Conservation (phyloP, 2,797 vertebrate species). For the Poecilia picta region DNA sequence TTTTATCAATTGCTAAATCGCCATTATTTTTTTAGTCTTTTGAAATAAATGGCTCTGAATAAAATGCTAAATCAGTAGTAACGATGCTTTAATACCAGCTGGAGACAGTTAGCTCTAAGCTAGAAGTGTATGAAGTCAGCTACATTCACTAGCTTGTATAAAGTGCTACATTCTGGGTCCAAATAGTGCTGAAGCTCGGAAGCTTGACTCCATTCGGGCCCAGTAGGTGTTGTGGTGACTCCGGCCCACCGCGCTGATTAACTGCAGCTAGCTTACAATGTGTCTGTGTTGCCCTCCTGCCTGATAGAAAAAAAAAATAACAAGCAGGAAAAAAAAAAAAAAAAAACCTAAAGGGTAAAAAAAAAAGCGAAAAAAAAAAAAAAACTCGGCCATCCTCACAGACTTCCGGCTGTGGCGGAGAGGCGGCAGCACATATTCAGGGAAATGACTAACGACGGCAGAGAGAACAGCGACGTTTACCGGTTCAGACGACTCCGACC, state of each 20-base stretch:
- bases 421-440: slow-evolving; percentile 68
- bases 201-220: slow-evolving; percentile 66
- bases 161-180: slow-evolving; percentile 2
- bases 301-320: slow-evolving; percentile 65
- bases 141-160: background rate
- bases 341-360: slow-evolving; percentile 45
- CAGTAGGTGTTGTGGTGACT: slow-evolving; percentile 49
- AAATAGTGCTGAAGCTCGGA: slow-evolving; percentile 35
- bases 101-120: slow-evolving; percentile 8
- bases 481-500: slow-evolving; percentile 61
- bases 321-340: slow-evolving; percentile 45
- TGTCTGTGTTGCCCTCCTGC: slow-evolving; percentile 49
- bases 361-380: slow-evolving; percentile 39
- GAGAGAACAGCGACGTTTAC: slow-evolving; percentile 72
- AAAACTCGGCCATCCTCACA: slow-evolving; percentile 70
- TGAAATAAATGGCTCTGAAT: background rate
- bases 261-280: slow-evolving; percentile 42
- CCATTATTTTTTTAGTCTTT: background rate
- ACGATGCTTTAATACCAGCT: background rate
- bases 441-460: slow-evolving; percentile 58
- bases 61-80: background rate
- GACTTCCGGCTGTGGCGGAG: slow-evolving; percentile 83
- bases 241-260: slow-evolving; percentile 59
- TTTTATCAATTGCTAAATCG: background rate
- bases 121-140: background rate